phyloP scores from a whole-genome alignment of 2,797 vertebrate genomes.

The Gallinago nigripennis region DNA sequence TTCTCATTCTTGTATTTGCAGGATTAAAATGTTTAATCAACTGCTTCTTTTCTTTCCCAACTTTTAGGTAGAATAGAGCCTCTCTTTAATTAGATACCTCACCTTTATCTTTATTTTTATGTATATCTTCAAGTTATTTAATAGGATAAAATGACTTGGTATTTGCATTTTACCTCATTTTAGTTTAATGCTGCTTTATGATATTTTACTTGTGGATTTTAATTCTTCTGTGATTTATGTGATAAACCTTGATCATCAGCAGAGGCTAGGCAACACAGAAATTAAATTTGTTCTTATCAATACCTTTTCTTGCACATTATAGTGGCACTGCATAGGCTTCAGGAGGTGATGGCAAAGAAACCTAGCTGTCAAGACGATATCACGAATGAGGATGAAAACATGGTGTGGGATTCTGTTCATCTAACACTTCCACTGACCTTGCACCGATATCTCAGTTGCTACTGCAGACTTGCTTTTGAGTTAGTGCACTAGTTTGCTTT shows the following conservation, averaged over 20 bases:
- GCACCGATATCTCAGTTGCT: not conserved
- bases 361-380: not conserved
- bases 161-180: constrained; percentile 1
- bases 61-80: not conserved
- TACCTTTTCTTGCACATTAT: not conserved
- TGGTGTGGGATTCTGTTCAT: not conserved
- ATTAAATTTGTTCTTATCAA: not conserved
- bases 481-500: not conserved
- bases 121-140: not conserved
- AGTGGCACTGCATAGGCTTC: not conserved
- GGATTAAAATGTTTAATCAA: not conserved
- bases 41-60: not conserved
- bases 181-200: not conserved
- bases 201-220: constrained; percentile 6
- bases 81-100: not conserved
- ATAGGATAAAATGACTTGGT: not conserved
- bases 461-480: not conserved
- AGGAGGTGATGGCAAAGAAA: not conserved
- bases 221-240: not conserved
- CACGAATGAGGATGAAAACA: not conserved
- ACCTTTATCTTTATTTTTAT: not conserved
- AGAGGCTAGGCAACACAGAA: not conserved
- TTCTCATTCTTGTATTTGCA: not conserved
- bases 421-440: not conserved
- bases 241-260: not conserved